These are phyloP conservation scores for Darevskia mixta DNA, from an alignment of 2,797 vertebrate species.

Conservation along the genomic window DNA sequence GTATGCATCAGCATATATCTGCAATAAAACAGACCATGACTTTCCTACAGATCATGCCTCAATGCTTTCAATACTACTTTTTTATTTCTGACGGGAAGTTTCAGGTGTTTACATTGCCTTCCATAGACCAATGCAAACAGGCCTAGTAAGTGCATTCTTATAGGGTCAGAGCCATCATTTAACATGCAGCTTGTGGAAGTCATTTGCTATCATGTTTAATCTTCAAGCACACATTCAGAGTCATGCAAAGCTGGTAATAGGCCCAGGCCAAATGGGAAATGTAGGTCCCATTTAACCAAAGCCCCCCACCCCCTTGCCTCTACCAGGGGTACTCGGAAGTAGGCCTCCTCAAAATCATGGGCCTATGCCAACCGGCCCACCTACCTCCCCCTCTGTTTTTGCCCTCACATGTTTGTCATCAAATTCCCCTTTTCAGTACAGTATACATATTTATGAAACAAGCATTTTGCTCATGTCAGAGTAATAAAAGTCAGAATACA, in stretches of 20 bases:
- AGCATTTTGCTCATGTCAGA: not conserved
- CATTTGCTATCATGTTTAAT: not conserved
- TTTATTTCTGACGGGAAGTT: not conserved
- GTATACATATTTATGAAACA: not conserved
- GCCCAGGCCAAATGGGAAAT: no score
- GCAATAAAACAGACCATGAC: not conserved
- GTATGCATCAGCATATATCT: no score
- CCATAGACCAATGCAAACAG: not conserved
- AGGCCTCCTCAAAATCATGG: no score
- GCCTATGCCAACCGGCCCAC: no score
- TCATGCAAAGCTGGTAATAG: no score
- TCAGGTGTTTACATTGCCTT: not conserved
- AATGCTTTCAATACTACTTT: not conserved
- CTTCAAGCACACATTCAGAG: not conserved
- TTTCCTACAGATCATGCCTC: not conserved
- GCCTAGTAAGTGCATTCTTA: not conserved
- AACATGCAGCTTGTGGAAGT: no score
- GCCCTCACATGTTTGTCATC: not conserved
- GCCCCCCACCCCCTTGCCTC: no score
- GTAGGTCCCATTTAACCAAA: no score
- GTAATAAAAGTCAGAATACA: not conserved
- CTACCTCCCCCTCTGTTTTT: no score
- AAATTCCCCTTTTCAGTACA: not conserved
- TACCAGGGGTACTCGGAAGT: no score
- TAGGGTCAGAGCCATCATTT: no score